phyloP scores from a whole-genome alignment of 2,113 vertebrate genomes.

The Suncus etruscus region DNA sequence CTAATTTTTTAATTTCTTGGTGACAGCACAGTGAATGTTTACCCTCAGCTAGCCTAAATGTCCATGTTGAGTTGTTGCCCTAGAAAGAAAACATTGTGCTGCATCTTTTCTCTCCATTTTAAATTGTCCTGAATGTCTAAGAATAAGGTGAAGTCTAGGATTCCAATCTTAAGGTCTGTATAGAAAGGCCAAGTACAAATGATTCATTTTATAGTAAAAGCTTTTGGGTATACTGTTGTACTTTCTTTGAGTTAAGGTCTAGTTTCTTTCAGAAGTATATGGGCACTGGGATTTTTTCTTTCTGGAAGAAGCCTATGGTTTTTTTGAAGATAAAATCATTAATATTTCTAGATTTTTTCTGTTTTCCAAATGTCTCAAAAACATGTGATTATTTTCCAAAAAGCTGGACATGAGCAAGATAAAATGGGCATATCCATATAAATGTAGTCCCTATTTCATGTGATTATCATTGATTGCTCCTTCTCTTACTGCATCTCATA shows the following conservation, averaged over 20 bases:
- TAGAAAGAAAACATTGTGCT: background rate
- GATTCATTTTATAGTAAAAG: background rate
- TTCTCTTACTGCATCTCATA: background rate
- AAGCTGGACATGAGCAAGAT: background rate
- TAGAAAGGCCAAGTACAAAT: background rate
- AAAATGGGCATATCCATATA: background rate
- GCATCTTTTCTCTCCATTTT: conserved; percentile 19
- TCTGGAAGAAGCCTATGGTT: conserved; percentile 19
- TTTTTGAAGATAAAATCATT: conserved; percentile 1
- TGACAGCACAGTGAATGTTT: background rate
- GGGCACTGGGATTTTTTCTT: background rate
- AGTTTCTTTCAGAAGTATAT: conserved; percentile 36
- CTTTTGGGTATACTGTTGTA: background rate
- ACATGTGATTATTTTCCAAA: background rate
- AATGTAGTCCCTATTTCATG: background rate
- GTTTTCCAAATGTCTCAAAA: background rate
- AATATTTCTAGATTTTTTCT: background rate
- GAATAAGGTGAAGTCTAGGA: background rate
- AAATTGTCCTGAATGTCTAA: conserved; percentile 5
- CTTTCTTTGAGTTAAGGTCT: conserved; percentile 36
- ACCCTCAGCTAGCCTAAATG: background rate
- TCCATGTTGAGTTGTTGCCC: background rate
- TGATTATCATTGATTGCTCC: background rate
- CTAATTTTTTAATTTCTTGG: background rate
- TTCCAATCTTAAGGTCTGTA: no score